Conservation (phyloP, 2,797 vertebrate species). For the Hipposideros larvatus region DNA sequence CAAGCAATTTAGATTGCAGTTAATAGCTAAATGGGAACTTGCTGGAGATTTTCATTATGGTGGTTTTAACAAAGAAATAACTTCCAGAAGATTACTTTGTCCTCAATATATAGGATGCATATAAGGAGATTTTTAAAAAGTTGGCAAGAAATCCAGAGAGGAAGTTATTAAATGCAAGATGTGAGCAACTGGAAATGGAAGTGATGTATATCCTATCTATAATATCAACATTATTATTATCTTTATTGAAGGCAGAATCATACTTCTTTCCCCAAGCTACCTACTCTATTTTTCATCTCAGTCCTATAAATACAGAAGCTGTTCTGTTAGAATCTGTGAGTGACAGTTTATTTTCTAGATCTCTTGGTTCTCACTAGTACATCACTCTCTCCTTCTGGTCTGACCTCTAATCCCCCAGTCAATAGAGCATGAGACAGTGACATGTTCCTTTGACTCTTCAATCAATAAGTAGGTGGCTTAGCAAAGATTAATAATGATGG, state of each 20-base stretch:
- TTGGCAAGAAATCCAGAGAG: not conserved
- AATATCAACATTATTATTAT: not conserved
- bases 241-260: not conserved
- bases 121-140: not conserved
- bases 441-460: conserved; percentile 68
- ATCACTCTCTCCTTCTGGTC: conserved; percentile 46
- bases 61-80: not conserved
- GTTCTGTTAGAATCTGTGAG: not conserved
- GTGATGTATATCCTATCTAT: not conserved
- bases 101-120: not conserved
- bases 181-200: not conserved
- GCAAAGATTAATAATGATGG: conserved; percentile 69
- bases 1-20: not conserved
- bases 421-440: conserved; percentile 56
- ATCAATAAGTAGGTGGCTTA: conserved; percentile 70
- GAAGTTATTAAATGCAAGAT: not conserved
- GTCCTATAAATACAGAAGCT: not conserved
- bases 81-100: not conserved
- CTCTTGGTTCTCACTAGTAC: conserved; percentile 51
- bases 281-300: not conserved
- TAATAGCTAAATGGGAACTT: not conserved
- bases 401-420: conserved; percentile 67
- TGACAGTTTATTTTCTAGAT: conserved; percentile 58
- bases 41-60: not conserved
- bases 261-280: not conserved